These are phyloP conservation scores for Australoheros scitulus DNA, from an alignment of 2,113 vertebrate genomes.

Conservation along the genomic window DNA sequence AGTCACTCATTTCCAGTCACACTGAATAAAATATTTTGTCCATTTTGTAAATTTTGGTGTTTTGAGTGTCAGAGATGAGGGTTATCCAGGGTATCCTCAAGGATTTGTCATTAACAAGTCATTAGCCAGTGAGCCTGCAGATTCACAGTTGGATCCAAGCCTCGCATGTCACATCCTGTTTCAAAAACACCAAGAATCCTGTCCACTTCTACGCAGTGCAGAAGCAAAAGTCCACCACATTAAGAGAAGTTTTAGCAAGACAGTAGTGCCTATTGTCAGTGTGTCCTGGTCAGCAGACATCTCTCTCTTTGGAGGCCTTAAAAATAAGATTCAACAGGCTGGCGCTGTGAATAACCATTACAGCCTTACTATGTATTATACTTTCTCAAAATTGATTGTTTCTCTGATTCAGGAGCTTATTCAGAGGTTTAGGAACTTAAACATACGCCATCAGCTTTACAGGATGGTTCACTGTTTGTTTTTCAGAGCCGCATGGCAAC, in stretches of 20 bases:
- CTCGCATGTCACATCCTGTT: too few species aligned
- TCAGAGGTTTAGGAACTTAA: slow-evolving; percentile 3
- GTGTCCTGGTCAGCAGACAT: background rate
- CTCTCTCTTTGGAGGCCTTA: background rate
- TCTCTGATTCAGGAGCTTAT: background rate
- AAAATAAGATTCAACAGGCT: background rate
- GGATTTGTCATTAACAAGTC: background rate
- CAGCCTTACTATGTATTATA: background rate
- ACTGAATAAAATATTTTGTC: background rate
- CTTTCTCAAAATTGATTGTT: background rate
- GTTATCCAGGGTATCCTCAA: background rate
- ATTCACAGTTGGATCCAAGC: too few species aligned
- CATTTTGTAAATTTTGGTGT: background rate
- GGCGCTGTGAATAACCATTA: background rate
- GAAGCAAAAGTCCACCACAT: too few species aligned
- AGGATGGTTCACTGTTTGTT: slow-evolving; percentile 46
- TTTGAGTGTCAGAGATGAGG: background rate
- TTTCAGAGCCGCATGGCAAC: slow-evolving; percentile 58
- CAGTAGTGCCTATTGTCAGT: background rate
- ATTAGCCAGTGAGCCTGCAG: too few species aligned
- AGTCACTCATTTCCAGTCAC: background rate
- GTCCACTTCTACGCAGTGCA: too few species aligned
- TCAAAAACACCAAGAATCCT: too few species aligned
- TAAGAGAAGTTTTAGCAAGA: background rate
- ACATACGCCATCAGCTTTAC: slow-evolving; percentile 1